Evolutionary conservation across 2,888 invertebrate species (phyloP).

Genomic region (Ophion slaviceki): DNA sequence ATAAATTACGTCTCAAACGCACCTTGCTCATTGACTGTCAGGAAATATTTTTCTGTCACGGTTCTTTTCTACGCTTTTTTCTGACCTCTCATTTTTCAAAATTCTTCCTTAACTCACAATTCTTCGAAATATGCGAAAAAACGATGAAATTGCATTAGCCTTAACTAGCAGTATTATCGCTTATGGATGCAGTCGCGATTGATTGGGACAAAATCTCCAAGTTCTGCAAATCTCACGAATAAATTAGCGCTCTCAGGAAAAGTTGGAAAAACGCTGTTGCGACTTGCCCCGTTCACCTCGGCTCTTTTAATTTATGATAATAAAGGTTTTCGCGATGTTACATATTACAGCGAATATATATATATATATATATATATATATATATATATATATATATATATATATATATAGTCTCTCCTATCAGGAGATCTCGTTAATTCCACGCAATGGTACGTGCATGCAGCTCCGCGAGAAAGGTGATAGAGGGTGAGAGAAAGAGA

Average conservation of each 20-base stretch:
- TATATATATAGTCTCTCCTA: slow-evolving; percentile 22
- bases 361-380: slow-evolving; percentile 6
- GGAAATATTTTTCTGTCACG: too few relatives aligned
- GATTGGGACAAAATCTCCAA: not conserved
- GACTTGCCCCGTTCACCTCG: not conserved
- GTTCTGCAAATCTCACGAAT: not conserved
- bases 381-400: not conserved
- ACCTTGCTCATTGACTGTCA: too few relatives aligned
- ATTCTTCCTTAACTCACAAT: too few relatives aligned
- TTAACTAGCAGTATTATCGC: too few relatives aligned
- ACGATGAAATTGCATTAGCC: too few relatives aligned
- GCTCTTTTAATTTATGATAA: slow-evolving; percentile 61
- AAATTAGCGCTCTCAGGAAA: not conserved
- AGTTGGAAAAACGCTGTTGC: slow-evolving; percentile 7
- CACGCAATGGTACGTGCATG: slow-evolving; percentile 60
- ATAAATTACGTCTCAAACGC: too few relatives aligned
- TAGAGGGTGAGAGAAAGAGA: not conserved
- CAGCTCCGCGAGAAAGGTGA: slow-evolving; percentile 23
- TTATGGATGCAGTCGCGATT: too few relatives aligned
- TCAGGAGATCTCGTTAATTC: slow-evolving; percentile 60
- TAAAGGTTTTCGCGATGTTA: slow-evolving; percentile 51
- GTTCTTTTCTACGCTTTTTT: too few relatives aligned
- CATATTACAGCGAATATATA: slow-evolving; percentile 44
- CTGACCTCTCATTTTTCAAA: too few relatives aligned
- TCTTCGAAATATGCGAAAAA: too few relatives aligned